Conservation (phyloP, 2,888 invertebrate species). For the Leucophora obtusa region DNA sequence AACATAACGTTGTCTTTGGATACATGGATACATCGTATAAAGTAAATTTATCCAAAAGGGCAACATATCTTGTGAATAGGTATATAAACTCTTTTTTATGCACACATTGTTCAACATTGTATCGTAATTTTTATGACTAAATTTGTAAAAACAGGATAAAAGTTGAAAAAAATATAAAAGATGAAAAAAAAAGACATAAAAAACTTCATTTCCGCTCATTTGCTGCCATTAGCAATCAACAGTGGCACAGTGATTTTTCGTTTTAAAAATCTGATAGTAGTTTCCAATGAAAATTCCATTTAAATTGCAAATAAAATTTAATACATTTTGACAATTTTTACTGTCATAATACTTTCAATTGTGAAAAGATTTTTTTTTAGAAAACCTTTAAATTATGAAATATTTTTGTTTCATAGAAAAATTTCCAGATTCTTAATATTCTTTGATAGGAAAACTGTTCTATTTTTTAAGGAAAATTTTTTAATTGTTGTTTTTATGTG, state of each 20-base stretch:
- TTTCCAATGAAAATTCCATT: too few relatives aligned
- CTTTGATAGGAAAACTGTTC: too few relatives aligned
- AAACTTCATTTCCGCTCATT: slow-evolving; percentile 45
- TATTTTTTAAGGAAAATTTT: too few relatives aligned
- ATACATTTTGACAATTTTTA: too few relatives aligned
- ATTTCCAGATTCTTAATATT: too few relatives aligned
- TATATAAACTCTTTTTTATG: slow-evolving; percentile 10
- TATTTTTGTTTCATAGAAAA: too few relatives aligned
- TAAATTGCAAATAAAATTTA: too few relatives aligned
- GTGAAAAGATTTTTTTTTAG: too few relatives aligned
- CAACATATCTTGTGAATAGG: neutral
- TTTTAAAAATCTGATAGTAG: too few relatives aligned
- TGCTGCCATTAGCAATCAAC: slow-evolving; percentile 31
- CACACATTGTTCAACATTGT: slow-evolving; percentile 32
- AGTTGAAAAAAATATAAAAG: neutral
- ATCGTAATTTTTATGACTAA: slow-evolving; percentile 40
- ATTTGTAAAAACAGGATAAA: slow-evolving; percentile 2
- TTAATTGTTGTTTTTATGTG: too few relatives aligned
- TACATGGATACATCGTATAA: neutral
- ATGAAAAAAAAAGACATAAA: neutral
- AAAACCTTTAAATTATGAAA: too few relatives aligned
- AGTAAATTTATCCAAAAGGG: neutral
- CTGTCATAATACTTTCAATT: too few relatives aligned
- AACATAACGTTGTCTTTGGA: slow-evolving; percentile 34
- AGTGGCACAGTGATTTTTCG: neutral